phyloP scores from a whole-genome alignment of 2,797 vertebrate species.

The Bradypodion pumilum region DNA sequence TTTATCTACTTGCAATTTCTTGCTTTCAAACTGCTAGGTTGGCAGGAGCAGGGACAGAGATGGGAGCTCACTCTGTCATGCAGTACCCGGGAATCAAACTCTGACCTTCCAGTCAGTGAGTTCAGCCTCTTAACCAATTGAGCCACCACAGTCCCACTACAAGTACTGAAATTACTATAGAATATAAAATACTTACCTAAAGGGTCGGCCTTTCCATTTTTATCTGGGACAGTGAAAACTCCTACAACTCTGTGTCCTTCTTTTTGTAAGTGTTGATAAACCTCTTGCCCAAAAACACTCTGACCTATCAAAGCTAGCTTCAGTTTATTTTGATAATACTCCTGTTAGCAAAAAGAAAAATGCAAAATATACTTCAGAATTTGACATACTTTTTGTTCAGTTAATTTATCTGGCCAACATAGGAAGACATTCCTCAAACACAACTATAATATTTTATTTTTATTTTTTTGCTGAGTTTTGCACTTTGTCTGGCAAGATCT shows the following conservation, averaged over 20 bases:
- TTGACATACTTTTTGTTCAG: constrained; percentile 5
- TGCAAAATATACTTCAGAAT: constrained; percentile 2
- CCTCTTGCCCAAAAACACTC: constrained; percentile 97
- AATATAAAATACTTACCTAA: constrained; percentile 84
- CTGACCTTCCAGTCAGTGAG: too few species aligned
- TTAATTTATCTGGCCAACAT: background rate
- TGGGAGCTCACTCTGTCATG: too few species aligned
- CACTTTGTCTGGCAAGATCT: background rate
- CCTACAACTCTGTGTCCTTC: constrained; percentile 94
- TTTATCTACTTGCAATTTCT: too few species aligned
- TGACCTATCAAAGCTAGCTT: constrained; percentile 97
- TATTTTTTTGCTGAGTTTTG: background rate
- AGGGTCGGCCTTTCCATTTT: constrained; percentile 95
- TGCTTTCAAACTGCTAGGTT: too few species aligned
- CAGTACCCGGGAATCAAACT: too few species aligned
- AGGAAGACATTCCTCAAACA: background rate
- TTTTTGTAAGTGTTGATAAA: constrained; percentile 89
- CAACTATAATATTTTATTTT: background rate
- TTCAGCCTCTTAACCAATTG: too few species aligned
- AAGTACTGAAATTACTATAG: background rate
- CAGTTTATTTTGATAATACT: constrained; percentile 87
- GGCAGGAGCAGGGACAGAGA: too few species aligned
- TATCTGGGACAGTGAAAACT: constrained; percentile 96
- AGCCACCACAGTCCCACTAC: background rate
- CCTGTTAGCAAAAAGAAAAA: constrained; percentile 72